These are phyloP conservation scores for Darevskia mixta DNA, from an alignment of 2,797 vertebrate species.

Conservation along the genomic window DNA sequence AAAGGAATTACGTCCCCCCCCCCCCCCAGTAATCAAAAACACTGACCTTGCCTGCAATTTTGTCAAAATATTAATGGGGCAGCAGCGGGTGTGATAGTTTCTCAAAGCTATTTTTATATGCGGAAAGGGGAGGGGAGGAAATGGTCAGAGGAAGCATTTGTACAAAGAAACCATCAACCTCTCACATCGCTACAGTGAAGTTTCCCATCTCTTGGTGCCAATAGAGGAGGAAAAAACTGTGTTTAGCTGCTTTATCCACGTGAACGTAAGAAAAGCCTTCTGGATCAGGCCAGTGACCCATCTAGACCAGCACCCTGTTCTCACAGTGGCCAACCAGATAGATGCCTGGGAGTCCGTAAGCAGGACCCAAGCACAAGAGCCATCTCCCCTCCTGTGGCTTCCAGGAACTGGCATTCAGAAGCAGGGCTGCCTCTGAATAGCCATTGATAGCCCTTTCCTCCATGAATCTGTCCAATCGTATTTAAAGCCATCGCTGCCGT, in stretches of 20 bases:
- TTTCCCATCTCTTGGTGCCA: conserved; percentile 55
- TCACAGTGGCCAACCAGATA: no score
- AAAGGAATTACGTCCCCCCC: conserved; percentile 28
- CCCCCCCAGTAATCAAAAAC: conserved; percentile 27
- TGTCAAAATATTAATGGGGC: conserved; percentile 35
- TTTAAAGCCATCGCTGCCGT: no score
- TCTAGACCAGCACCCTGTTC: no score
- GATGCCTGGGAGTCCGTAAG: no score
- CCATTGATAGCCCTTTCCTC: no score
- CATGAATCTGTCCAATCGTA: no score
- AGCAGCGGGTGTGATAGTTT: conserved; percentile 27
- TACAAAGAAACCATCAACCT: conserved; percentile 34
- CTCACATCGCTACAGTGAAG: not conserved
- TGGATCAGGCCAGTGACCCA: no score
- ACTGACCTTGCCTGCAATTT: not conserved
- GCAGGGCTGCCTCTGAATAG: no score
- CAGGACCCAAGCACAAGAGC: no score
- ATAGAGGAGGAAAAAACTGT: not conserved
- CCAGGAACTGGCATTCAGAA: no score
- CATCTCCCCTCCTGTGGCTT: no score
- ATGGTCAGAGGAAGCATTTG: not conserved
- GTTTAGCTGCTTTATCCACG: conserved; percentile 33
- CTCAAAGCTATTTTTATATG: conserved; percentile 42
- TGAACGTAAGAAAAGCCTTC: no score
- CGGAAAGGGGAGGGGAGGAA: conserved; percentile 19